Conservation (phyloP, 2,888 invertebrate genomes). For the Gastracanthus pulcherrimus region DNA sequence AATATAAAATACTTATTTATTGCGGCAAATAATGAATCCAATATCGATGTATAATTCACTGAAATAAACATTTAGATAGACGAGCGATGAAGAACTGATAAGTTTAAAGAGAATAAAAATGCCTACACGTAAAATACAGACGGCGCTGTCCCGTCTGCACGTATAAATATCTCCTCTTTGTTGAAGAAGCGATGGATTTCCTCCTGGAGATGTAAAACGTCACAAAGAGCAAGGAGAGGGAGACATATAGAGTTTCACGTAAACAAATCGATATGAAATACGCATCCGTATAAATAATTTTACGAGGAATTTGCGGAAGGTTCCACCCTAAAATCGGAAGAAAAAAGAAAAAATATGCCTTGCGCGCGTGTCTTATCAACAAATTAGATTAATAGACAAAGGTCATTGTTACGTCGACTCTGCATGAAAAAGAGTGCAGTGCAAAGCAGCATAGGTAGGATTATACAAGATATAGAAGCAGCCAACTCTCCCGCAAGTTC, state of each 20-base stretch:
- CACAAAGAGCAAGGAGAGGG: not conserved
- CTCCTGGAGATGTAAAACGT: not conserved
- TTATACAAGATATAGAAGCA: not conserved
- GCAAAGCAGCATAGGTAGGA: not conserved
- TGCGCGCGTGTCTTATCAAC: too few species aligned
- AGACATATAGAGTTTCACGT: not conserved
- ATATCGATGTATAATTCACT: too few species aligned
- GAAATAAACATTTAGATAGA: too few species aligned
- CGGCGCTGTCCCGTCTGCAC: too few species aligned
- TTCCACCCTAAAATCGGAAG: not conserved
- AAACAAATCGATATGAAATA: not conserved
- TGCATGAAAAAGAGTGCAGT: not conserved
- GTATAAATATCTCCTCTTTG: not conserved
- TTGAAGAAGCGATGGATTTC: not conserved
- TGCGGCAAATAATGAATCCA: not conserved
- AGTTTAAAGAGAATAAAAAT: too few species aligned
- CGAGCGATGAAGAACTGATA: too few species aligned
- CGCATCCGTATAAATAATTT: not conserved
- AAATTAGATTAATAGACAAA: too few species aligned
- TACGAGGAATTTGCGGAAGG: not conserved
- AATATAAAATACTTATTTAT: not conserved
- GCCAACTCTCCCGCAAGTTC: not conserved
- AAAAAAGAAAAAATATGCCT: not conserved
- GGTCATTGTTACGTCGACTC: slow-evolving; percentile 6
- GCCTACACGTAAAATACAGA: too few species aligned